Evolutionary conservation across 2,888 invertebrate species (phyloP).

Genomic region (Rosalia funebris): DNA sequence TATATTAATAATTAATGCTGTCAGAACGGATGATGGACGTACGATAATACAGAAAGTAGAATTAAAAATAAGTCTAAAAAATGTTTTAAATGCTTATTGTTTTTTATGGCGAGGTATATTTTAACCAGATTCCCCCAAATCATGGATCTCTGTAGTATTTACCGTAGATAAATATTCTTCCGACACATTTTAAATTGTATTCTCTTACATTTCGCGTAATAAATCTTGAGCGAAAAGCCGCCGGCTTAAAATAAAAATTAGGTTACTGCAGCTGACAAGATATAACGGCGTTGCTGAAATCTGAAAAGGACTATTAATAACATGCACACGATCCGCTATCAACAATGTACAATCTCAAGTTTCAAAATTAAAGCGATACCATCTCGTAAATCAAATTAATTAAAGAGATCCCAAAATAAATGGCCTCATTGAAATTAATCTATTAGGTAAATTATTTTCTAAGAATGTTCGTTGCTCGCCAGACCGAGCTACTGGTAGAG

Average conservation of each 20-base stretch:
- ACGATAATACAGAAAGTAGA: too few species aligned
- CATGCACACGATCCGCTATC: slow-evolving; percentile 12
- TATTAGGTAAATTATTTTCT: slow-evolving; percentile 48
- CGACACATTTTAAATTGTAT: background rate
- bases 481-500: slow-evolving; percentile 17
- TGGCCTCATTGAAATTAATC: slow-evolving; percentile 48
- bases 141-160: too few species aligned
- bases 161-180: too few species aligned
- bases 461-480: slow-evolving; percentile 41
- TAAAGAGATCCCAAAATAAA: slow-evolving; percentile 41
- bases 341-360: slow-evolving; percentile 42
- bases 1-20: too few species aligned
- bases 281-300: background rate
- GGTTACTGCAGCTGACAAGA: background rate
- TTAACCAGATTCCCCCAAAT: too few species aligned
- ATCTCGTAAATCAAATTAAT: slow-evolving; percentile 27
- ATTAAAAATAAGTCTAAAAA: too few species aligned
- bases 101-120: too few species aligned
- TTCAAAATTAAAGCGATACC: slow-evolving; percentile 27
- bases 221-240: background rate
- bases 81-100: too few species aligned
- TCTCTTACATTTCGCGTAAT: background rate
- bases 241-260: slow-evolving; percentile 3
- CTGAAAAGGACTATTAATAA: slow-evolving; percentile 12
- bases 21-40: too few species aligned